Evolutionary conservation across 2,888 invertebrate species (phyloP), one percentile per base, ranked within the genome.

Genomic region (Adela reaumurella): DNA sequence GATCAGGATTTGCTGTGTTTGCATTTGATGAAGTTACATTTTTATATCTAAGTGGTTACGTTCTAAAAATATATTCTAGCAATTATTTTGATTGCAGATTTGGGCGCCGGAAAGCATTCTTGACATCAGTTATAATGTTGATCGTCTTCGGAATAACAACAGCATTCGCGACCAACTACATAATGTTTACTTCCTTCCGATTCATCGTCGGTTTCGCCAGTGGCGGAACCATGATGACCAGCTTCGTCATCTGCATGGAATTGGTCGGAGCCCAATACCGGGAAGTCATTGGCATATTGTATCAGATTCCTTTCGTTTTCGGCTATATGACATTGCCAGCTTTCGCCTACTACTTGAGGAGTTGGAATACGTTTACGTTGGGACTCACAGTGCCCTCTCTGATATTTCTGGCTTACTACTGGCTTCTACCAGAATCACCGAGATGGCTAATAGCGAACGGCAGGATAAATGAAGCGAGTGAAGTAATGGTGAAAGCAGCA

Each of bases 221-320:
- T 0, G 88, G 90, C 6, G 92, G 92, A 24, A 88, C 89, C 6
- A 92, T 92, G 89, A 86, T 90, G 43, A 86, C 89, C 45, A 86
- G 86, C 54, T 88, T 87, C 57, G 87, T 87, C 1, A 72, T 87
- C 17, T 69, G 86, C 19, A 86, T 87, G 85, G 87, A 88, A 59
- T 69, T 84, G 1, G 73, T 85, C 5, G 86, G 87, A 0, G 67
- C 74, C 0, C 67, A 68, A 43, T 81, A 74, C 56, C 66, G 83
- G 4, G 83, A 82, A 52, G 54, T 74, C 14, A 68, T 83, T 10
- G 83, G 84, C 0, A 84, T 88, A 46, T 60, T 87, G 2, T 88
- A 85, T 61, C 88, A 89, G 57, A 70, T 88, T 49, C 88, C 88
- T 0, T 89, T 86, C 55, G 83, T 85, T 51, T 57, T 88, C 14